phyloP scores from a whole-genome alignment of 2,888 invertebrate species.

The Megastigmus dorsalis region DNA sequence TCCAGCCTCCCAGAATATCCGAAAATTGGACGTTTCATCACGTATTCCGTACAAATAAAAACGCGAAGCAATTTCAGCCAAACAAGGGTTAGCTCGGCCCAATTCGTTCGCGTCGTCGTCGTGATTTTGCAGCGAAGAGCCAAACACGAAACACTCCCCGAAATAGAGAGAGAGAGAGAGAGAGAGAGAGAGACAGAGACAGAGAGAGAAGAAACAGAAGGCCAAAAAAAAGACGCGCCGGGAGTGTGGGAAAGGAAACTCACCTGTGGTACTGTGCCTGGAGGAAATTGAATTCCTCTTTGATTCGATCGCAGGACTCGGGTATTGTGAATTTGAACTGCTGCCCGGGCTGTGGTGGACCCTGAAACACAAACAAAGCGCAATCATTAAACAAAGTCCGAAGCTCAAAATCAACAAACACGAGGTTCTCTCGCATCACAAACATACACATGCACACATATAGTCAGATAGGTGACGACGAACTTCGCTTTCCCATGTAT shows the following conservation, averaged over 20 bases:
- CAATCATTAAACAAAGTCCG: conserved; percentile 54
- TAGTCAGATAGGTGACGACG: too few species aligned
- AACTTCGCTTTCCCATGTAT: conserved; percentile 11
- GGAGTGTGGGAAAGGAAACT: conserved; percentile 51
- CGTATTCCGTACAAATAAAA: too few species aligned
- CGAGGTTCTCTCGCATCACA: too few species aligned
- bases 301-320: conserved; percentile 95
- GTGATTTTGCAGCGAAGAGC: conserved; percentile 27
- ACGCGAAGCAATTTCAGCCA: too few species aligned
- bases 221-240: too few species aligned
- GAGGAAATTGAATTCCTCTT: conserved; percentile 96
- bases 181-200: neutral
- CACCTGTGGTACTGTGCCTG: conserved; percentile 97
- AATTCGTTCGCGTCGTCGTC: conserved; percentile 31
- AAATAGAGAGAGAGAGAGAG: neutral
- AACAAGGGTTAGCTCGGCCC: neutral
- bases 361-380: conserved; percentile 77
- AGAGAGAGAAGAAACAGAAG: neutral
- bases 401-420: conserved; percentile 51
- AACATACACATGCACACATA: neutral
- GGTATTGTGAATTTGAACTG: conserved; percentile 95
- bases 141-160: conserved; percentile 17
- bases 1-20: too few species aligned
- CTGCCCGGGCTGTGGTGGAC: conserved; percentile 91
- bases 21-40: too few species aligned